Base-by-base conservation (phyloP, 1,140 invertebrate species). In the Uloborus diversus region DNA sequence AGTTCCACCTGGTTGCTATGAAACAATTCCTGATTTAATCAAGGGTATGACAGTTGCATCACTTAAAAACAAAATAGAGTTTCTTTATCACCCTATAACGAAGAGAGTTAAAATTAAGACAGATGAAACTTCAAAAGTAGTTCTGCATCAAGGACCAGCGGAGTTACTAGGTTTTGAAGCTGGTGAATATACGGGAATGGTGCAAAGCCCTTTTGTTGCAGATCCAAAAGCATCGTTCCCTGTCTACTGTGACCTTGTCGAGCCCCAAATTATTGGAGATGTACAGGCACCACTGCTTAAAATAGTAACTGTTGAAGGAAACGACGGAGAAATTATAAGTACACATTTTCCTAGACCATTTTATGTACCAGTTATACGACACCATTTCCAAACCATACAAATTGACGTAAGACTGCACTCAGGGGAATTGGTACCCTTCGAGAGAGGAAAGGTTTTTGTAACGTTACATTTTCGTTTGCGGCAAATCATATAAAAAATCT, bases 211-310 rank as follows among this genome's bases (percentile, higher is more conserved):
- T 5, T 61, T 61, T n/a, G 30, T 61, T 4, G 57, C 57, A 25
- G 57, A 61, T 32, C 57, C 4, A 61, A 27, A 11, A 27, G 14
- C 25, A 27, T 11, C 25, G 13, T 61, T 61, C 30, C n/a, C 25
- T 11, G 25, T 28, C 7, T 61, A 27, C 30, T 28, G 25, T 28
- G 14, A 61, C 30, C 11, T 25, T 20, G 30, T 32, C 5, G 25
- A 61, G 30, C 57, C 57, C 9, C 57, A 61, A 32, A 32, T 61
- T 27, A 27, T 61, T 4, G 27, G 57, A 61, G 5, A 61, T 61
- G 57, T 61, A 5, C 30, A 3, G 20, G 57, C 57, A 7, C 57
- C 57, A 3, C n/a, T 61, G 7, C n/a, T 61, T 27, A 9, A 32
- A 28, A 61, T 61, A 14, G 57, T 61, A 20, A 61, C 7, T 4